phyloP scores from a whole-genome alignment of 2,797 vertebrate genomes.

The Decapterus maruadsi region DNA sequence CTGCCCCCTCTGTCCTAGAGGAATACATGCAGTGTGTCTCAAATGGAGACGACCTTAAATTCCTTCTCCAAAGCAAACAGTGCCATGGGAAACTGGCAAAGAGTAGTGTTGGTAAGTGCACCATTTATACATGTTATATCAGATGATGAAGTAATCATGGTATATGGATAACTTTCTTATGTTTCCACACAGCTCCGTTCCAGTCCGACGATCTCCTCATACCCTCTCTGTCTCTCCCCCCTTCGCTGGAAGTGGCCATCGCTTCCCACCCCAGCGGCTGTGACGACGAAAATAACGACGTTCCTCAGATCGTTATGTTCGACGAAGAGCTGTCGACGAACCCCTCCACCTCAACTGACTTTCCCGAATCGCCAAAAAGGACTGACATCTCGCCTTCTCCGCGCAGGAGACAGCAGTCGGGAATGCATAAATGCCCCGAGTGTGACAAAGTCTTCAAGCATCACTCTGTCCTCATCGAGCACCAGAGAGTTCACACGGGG shows the following conservation, averaged over 20 bases:
- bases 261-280: conserved; percentile 78
- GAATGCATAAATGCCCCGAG: conserved; percentile 75
- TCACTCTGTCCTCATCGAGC: conserved; percentile 79
- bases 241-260: conserved; percentile 82
- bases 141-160: neutral
- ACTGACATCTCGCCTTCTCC: conserved; percentile 57
- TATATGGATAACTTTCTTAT: neutral
- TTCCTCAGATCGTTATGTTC: conserved; percentile 83
- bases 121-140: neutral
- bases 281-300: conserved; percentile 76
- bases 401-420: conserved; percentile 62
- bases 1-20: conserved; percentile 80
- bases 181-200: conserved; percentile 69
- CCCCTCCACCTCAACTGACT: conserved; percentile 80
- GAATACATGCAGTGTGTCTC: conserved; percentile 85
- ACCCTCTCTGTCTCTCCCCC: conserved; percentile 79
- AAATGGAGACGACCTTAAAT: conserved; percentile 82
- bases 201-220: conserved; percentile 83
- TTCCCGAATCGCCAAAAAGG: conserved; percentile 76
- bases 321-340: conserved; percentile 81
- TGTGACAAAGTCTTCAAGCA: conserved; percentile 82
- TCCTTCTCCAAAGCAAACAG: conserved; percentile 85
- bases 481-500: conserved; percentile 80
- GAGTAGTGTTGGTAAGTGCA: conserved; percentile 68
- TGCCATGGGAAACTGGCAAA: conserved; percentile 82